Evolutionary conservation across 2,113 vertebrate genomes (phyloP), one percentile per base, ranked within the genome.

Genomic region (Triplophysa siluroides): DNA sequence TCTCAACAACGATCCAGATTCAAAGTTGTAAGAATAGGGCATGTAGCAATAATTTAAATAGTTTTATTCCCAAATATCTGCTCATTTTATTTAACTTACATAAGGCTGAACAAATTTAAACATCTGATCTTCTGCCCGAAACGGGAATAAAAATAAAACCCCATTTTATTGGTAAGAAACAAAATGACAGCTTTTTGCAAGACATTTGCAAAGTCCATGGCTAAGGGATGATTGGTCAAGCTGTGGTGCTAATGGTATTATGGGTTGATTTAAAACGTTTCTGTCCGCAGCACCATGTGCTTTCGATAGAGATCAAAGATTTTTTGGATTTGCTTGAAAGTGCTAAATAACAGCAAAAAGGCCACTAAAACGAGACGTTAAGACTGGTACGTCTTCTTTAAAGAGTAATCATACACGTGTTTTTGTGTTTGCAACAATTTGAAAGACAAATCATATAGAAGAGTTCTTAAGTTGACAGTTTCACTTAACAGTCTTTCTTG

Each of bases 271-370:
- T n/a, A 2, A 19, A 56, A 56, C 47, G 3, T 58, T 58, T 58
- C 54, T 24, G 21, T 70, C 56, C 19, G 43, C 21, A 47, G 3
- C 38, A 61, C 8, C 60, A 13, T 41, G 66, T 76, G 65, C 58
- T 79, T 76, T 79, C 26, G 52, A 54, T 71, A 56, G 33, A 61
- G 47, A 76, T 9, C 5, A 16, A 69, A 8, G 6, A n/a, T 58
- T 38, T 10, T 77, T 70, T 62, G 73, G 73, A 77, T 38, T 76
- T 50, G 56, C 64, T 19, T 58, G 50, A 74, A 81, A 77, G 73
- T 76, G 79, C 66, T 65, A 52, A 78, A 29, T 16, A 73, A 81
- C 38, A 67, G 29, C 21, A 24, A 45, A 83, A 77, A 83, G 78
- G 78, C 74, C 78, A 83, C 78, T 76, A 52, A 52, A 69, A 76